Percentiles rank a stretch among this genome's conserved stretches.
These are phyloP conservation scores for Kuschelorhynchus macadamiae DNA, from an alignment of 2,888 invertebrate genomes.

Conservation along the genomic window DNA sequence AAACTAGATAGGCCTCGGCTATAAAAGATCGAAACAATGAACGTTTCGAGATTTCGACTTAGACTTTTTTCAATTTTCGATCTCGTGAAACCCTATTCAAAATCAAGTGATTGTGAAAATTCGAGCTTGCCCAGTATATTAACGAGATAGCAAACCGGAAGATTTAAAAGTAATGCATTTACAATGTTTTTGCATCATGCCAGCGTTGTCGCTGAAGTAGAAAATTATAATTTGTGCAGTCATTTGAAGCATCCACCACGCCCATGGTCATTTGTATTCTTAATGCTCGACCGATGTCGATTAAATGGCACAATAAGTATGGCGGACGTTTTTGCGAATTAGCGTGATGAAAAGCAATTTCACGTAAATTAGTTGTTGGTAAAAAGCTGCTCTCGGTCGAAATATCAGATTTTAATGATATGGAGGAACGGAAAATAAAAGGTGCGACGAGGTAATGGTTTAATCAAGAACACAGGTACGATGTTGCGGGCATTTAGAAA, in stretches of 20 bases:
- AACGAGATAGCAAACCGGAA: too few relatives aligned
- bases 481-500: not conserved
- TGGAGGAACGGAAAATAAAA: not conserved
- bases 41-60: too few relatives aligned
- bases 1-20: too few relatives aligned
- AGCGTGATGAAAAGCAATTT: constrained; percentile 48
- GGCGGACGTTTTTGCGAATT: constrained; percentile 43
- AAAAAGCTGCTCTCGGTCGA: constrained; percentile 29
- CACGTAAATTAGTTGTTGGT: constrained; percentile 44
- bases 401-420: constrained; percentile 30
- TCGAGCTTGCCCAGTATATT: too few relatives aligned
- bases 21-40: too few relatives aligned
- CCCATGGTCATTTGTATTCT: constrained; percentile 32
- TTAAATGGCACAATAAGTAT: constrained; percentile 39
- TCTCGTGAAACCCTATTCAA: too few relatives aligned
- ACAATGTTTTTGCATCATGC: too few relatives aligned
- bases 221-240: constrained; percentile 4
- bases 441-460: constrained; percentile 22
- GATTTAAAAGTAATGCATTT: too few relatives aligned
- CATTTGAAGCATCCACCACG: constrained; percentile 9
- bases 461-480: constrained; percentile 24
- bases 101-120: too few relatives aligned
- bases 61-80: too few relatives aligned
- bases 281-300: constrained; percentile 36
- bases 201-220: not conserved